phyloP scores from a whole-genome alignment of 1,140 invertebrate genomes.

The Formica selysi region DNA sequence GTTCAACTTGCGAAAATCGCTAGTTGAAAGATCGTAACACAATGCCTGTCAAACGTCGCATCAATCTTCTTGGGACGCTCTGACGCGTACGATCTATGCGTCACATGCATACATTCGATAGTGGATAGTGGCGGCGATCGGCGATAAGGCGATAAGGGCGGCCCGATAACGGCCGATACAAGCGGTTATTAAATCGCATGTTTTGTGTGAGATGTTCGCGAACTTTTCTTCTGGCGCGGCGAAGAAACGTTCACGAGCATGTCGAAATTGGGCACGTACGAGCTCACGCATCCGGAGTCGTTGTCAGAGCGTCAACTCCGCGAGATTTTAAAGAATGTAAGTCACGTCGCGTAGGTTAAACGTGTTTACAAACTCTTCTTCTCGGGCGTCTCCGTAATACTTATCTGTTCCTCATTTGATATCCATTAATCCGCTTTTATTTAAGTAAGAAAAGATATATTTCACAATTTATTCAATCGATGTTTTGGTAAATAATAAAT shows the following conservation, averaged over 20 bases:
- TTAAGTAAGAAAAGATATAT: too few species aligned
- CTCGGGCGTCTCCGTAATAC: neutral
- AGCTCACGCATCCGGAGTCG: conserved; percentile 74
- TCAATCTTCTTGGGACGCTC: neutral
- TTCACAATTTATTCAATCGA: too few species aligned
- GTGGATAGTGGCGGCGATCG: neutral
- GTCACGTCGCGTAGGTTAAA: conserved; percentile 54
- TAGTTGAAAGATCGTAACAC: neutral
- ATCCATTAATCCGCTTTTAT: neutral
- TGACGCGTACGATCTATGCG: neutral
- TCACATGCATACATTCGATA: neutral
- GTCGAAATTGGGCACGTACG: conserved; percentile 51
- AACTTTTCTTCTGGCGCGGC: conserved; percentile 16
- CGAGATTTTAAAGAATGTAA: conserved; percentile 77
- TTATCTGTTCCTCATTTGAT: neutral
- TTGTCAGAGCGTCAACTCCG: conserved; percentile 75
- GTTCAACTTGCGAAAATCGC: neutral
- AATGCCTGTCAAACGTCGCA: neutral
- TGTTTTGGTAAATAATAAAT: neutral
- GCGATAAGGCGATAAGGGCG: conserved; percentile 51
- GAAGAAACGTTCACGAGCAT: conserved; percentile 52
- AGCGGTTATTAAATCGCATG: neutral
- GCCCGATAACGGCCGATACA: conserved; percentile 46
- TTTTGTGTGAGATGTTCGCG: conserved; percentile 5
- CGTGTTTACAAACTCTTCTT: neutral